Base-by-base conservation (phyloP, 1,140 invertebrate species). In the Drosophila suzukii region DNA sequence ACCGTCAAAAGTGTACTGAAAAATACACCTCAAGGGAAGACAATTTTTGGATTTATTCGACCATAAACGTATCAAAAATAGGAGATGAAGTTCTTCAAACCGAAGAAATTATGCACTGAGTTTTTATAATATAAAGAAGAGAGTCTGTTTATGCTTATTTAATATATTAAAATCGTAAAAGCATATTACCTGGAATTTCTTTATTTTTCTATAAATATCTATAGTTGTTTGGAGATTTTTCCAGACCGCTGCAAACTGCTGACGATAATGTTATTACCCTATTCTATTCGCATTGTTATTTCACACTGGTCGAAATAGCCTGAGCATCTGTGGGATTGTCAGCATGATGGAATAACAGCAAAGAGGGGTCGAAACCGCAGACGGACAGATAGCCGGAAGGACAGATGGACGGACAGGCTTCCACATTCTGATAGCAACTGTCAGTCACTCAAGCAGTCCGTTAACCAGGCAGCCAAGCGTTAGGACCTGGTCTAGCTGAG, bases 401-500 rank as follows among this genome's bases (percentile, higher is more conserved):
- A 44, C 47, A 20, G 15, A 53, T 34, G 6, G 43, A 71, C 66
- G 39, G 63, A 75, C 58, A 79, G 68, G 41, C 43, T 43, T 50
- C 46, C 51, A 53, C 70, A 75, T 65, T 78, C 51, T 66, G 83
- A 86, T 82, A 79, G 67, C 79, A 76, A 74, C 79, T 83, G 79
- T 73, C 84, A 78, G 83, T 86, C 82, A 86, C 85, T 86, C 82
- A 78, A 86, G 75, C 63, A 76, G 55, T 82, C 75, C 59, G 75
- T 80, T 80, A 77, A 57, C 73, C 80, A 88, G 67, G 71, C 84
- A 89, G 58, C 72, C 83, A 73, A 68, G 60, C 75, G 57, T 62
- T 43, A 56, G 65, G 58, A 65, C 54, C 71, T 58, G 60, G 27
- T 27, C 57, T 56, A 46, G 55, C 59, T 38, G 47, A 61, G 56